Evolutionary conservation across 2,113 vertebrate genomes (phyloP).

Genomic region (Phasianus colchicus): DNA sequence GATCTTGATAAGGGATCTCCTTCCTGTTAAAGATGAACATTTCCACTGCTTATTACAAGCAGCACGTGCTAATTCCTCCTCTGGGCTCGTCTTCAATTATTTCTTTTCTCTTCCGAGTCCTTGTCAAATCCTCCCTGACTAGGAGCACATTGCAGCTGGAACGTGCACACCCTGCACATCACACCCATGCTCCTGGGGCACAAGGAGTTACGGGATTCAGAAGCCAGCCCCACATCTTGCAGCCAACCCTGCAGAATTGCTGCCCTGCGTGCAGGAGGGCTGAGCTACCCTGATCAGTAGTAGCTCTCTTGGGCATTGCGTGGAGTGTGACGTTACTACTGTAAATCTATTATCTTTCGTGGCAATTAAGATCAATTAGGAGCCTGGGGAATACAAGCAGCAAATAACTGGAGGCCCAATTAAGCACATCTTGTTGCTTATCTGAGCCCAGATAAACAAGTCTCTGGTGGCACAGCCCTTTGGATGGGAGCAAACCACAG

Average conservation of each 20-base stretch:
- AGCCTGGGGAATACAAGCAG: slow-evolving; percentile 27
- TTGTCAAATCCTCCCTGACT: neutral
- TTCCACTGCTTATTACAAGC: neutral
- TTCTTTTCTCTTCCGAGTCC: neutral
- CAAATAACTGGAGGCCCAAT: slow-evolving; percentile 1
- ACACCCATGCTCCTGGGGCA: neutral
- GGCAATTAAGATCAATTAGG: slow-evolving; percentile 12
- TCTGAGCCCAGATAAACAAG: slow-evolving; percentile 37
- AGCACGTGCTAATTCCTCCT: neutral
- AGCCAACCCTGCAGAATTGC: neutral
- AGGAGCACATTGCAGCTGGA: accelerated
- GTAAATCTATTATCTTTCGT: slow-evolving; percentile 47
- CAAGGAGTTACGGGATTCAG: neutral
- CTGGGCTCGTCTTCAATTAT: neutral
- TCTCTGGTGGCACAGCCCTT: neutral
- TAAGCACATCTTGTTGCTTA: slow-evolving; percentile 38
- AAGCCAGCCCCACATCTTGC: neutral
- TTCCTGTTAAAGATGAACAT: neutral
- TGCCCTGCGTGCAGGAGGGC: neutral
- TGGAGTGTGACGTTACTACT: slow-evolving; percentile 8
- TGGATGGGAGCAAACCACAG: neutral
- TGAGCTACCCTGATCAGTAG: neutral
- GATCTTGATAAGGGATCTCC: neutral
- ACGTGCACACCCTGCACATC: neutral
- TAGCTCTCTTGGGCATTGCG: neutral